These are phyloP conservation scores for Amyelois transitella DNA, from an alignment of 1,140 invertebrate genomes.

Conservation along the genomic window DNA sequence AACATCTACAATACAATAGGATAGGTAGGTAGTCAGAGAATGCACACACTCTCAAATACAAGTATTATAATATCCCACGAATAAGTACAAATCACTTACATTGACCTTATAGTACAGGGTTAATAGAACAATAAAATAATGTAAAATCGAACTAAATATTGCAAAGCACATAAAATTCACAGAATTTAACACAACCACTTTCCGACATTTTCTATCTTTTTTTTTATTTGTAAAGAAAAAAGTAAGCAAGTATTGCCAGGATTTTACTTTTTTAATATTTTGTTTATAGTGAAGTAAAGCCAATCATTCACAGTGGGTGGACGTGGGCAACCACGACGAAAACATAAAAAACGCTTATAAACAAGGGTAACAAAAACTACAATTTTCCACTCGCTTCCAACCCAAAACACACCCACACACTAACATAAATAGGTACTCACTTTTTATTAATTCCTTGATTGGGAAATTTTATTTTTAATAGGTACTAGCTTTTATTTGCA, in stretches of 20 bases:
- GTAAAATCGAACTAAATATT: neutral
- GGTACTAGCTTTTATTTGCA: too few relatives aligned
- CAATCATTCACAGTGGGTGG: neutral
- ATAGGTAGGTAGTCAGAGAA: slow-evolving; percentile 37
- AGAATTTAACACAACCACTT: slow-evolving; percentile 44
- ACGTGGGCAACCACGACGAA: too few relatives aligned
- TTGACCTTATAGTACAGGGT: neutral
- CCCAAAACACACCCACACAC: too few relatives aligned
- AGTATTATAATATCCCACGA: slow-evolving; percentile 14
- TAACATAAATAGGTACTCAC: too few relatives aligned
- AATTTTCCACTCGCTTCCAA: too few relatives aligned
- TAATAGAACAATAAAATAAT: neutral
- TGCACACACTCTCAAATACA: slow-evolving; percentile 35
- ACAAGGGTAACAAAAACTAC: too few relatives aligned
- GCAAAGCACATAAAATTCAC: slow-evolving; percentile 29
- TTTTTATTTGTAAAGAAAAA: slow-evolving; percentile 8
- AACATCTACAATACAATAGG: slow-evolving; percentile 46
- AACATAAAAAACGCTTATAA: too few relatives aligned
- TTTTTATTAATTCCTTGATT: too few relatives aligned
- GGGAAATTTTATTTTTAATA: too few relatives aligned
- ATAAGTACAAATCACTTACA: neutral
- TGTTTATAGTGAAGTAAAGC: neutral
- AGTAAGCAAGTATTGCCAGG: slow-evolving; percentile 40
- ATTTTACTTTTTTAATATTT: neutral
- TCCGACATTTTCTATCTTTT: slow-evolving; percentile 55